Evolutionary conservation across 2,888 invertebrate genomes (phyloP).

Genomic region (Oligia fasciuncula): DNA sequence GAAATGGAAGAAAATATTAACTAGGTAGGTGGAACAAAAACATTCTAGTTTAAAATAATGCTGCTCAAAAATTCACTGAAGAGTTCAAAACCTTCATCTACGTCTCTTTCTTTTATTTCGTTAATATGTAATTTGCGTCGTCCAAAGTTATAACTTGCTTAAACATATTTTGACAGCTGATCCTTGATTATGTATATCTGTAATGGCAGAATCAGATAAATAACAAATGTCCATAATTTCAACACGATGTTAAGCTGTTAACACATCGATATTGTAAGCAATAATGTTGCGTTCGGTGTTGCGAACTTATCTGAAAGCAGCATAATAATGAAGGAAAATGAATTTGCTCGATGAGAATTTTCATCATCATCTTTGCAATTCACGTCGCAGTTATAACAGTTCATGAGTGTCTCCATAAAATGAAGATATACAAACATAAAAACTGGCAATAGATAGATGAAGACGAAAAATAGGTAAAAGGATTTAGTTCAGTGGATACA

Average conservation of each 20-base stretch:
- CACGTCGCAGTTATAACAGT: background rate
- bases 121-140: background rate
- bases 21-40: background rate
- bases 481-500: background rate
- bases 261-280: slow-evolving; percentile 41
- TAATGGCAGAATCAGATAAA: slow-evolving; percentile 37
- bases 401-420: background rate
- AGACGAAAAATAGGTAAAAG: background rate
- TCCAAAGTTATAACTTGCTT: slow-evolving; percentile 3
- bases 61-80: background rate
- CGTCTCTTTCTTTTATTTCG: background rate
- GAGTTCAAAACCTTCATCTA: background rate
- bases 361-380: background rate
- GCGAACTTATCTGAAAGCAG: slow-evolving; percentile 25
- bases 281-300: slow-evolving; percentile 25
- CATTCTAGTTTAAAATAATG: background rate
- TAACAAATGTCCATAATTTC: slow-evolving; percentile 46
- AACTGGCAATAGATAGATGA: background rate
- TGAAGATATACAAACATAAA: background rate
- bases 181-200: slow-evolving; percentile 18
- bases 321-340: background rate
- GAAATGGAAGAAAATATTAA: background rate
- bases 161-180: slow-evolving; percentile 33
- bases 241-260: slow-evolving; percentile 46
- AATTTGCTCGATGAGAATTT: background rate